Evolutionary conservation across 2,113 vertebrate species (phyloP), one percentile per base, ranked within the genome.

Genomic region (Silurus glanis): DNA sequence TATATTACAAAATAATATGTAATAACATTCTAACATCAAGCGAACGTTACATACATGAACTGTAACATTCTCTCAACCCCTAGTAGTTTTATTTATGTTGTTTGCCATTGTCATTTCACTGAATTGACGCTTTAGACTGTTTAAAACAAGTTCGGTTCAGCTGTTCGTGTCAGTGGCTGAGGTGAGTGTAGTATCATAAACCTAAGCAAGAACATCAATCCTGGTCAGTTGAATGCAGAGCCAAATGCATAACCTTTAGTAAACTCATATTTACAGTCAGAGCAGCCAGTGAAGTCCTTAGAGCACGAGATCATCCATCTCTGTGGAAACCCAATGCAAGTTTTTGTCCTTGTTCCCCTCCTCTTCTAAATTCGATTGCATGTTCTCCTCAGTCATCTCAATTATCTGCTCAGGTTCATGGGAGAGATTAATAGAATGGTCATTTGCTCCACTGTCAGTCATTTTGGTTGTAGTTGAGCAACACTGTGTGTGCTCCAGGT

Each of bases 291-390:
- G 56, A 58, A 9, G 16, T 58, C 25, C 61, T 89, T 55, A 91
- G 64, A 87, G 74, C 55, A 80, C 86, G 51, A 90, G 66, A 17
- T 81, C 79, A n/a, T 89, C 89, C 89, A 86, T 88, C 49, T 91
- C 86, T 53, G 87, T 83, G 45, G 21, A 53, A 7, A 53, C 0
- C 2, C 55, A 13, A 4, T 87, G 67, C 16, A 51, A 23, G 14
- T 78, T 67, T 37, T 17, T 87, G 61, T 49, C 61, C 8, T 5
- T 72, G 37, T 17, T 80, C 58, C 45, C 64, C 17, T 58, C 61
- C 1, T 25, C 62, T 19, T n/a, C 61, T 45, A 58, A 23, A 9
- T n/a, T 56, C 5, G 37, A 16, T 23, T 28, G 58, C n/a, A 6
- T 19, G 19, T 19, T 67, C 59, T 59, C 61, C 14, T 51, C 72